Percentiles rank a stretch among this genome's conserved stretches.
phyloP scores from a whole-genome alignment of 2,888 invertebrate genomes.

The Galerucella nymphaeae region DNA sequence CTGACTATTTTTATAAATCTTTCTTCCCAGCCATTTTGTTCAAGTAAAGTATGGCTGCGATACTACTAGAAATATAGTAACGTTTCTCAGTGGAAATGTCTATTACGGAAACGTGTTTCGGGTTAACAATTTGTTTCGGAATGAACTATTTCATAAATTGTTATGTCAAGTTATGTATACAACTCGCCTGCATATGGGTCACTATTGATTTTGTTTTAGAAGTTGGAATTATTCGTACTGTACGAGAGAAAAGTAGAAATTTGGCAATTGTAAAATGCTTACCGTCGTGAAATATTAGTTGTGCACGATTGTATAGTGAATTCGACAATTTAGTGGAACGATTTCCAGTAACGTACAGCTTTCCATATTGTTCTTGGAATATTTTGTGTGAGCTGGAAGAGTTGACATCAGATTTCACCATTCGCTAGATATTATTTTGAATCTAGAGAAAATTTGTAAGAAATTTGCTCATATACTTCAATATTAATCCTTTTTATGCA shows the following conservation, averaged over 20 bases:
- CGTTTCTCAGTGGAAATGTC: constrained; percentile 36
- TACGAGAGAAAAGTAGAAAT: background rate
- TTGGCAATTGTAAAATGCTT: background rate
- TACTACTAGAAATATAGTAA: constrained; percentile 36
- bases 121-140: constrained; percentile 37
- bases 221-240: background rate
- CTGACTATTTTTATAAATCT: constrained; percentile 22
- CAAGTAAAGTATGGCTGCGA: constrained; percentile 31
- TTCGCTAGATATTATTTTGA: too few species aligned
- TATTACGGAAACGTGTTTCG: constrained; percentile 39
- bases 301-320: background rate
- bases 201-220: constrained; percentile 24
- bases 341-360: too few species aligned
- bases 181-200: constrained; percentile 22
- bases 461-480: too few species aligned
- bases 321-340: background rate
- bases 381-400: too few species aligned
- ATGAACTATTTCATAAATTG: constrained; percentile 35
- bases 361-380: too few species aligned
- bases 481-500: too few species aligned
- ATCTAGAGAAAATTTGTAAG: too few species aligned
- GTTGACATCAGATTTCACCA: too few species aligned
- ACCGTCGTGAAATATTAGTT: background rate
- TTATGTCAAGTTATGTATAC: constrained; percentile 17
- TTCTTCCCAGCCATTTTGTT: constrained; percentile 30